Percentiles rank a stretch among this genome's conserved stretches.
Evolutionary conservation across 1,140 invertebrate species (phyloP).

Genomic region (Ooceraea biroi): DNA sequence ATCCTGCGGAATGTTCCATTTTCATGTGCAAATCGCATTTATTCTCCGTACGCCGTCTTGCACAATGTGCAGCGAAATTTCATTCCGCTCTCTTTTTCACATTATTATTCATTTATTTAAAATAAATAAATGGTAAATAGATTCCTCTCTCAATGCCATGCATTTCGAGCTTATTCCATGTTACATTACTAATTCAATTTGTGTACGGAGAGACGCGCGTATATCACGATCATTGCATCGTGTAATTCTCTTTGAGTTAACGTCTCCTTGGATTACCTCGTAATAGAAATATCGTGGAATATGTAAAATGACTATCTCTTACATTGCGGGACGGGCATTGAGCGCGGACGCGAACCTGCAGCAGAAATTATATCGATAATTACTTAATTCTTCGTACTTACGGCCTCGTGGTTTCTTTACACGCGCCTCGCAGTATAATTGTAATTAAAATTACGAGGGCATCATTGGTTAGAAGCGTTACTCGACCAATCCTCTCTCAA

Average conservation of each 20-base stretch:
- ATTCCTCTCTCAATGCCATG: neutral
- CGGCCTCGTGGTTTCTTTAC: neutral
- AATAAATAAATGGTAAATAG: neutral
- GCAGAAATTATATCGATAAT: constrained; percentile 12
- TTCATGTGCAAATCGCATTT: neutral
- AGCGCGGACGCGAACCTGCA: neutral
- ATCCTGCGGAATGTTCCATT: neutral
- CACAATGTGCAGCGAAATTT: neutral
- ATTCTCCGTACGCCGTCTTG: neutral
- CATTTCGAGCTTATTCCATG: neutral
- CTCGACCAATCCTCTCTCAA: constrained; percentile 17
- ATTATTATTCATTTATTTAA: neutral
- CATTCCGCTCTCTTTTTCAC: neutral
- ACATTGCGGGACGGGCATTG: neutral
- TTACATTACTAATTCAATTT: too few relatives aligned
- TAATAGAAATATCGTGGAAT: neutral
- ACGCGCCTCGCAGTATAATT: too few relatives aligned
- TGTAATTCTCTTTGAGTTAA: constrained; percentile 6
- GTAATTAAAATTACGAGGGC: constrained; percentile 22
- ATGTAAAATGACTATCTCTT: constrained; percentile 14
- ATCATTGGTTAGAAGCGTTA: neutral
- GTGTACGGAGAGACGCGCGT: too few relatives aligned
- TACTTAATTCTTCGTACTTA: neutral
- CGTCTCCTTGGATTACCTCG: too few relatives aligned
- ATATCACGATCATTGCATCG: neutral